phyloP scores from a whole-genome alignment of 1,140 invertebrate species.

The Phenacoccus solenopsis region DNA sequence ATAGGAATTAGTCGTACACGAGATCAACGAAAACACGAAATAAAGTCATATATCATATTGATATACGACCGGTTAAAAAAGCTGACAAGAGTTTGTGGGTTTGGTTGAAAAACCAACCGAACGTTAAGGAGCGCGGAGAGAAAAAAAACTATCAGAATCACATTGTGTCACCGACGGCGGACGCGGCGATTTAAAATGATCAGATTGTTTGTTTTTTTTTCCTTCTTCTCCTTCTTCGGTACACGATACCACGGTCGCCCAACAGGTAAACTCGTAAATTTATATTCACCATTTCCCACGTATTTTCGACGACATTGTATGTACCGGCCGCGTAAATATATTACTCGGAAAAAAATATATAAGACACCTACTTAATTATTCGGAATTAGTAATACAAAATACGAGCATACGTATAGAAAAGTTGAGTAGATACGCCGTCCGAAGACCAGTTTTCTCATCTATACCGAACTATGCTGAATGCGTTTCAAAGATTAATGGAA shows the following conservation, averaged over 20 bases:
- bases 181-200: constrained; percentile 7
- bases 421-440: background rate
- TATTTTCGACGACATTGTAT: constrained; percentile 16
- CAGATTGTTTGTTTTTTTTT: background rate
- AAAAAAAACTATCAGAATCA: constrained; percentile 8
- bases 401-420: background rate
- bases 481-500: background rate
- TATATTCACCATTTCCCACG: constrained; percentile 11
- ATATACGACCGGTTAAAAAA: constrained; percentile 9
- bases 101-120: background rate
- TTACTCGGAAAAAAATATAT: background rate
- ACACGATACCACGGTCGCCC: background rate
- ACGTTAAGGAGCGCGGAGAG: background rate
- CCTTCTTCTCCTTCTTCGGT: background rate
- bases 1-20: constrained; percentile 1
- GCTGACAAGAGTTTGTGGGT: constrained; percentile 9
- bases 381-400: constrained; percentile 5
- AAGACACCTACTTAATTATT: constrained; percentile 1
- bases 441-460: background rate
- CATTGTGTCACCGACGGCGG: background rate
- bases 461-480: background rate
- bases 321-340: background rate
- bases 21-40: constrained; percentile 9
- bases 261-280: constrained; percentile 4
- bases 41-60: constrained; percentile 14